Base-by-base conservation (phyloP, 2,888 invertebrate genomes). In the Polyommatus iphigenia region DNA sequence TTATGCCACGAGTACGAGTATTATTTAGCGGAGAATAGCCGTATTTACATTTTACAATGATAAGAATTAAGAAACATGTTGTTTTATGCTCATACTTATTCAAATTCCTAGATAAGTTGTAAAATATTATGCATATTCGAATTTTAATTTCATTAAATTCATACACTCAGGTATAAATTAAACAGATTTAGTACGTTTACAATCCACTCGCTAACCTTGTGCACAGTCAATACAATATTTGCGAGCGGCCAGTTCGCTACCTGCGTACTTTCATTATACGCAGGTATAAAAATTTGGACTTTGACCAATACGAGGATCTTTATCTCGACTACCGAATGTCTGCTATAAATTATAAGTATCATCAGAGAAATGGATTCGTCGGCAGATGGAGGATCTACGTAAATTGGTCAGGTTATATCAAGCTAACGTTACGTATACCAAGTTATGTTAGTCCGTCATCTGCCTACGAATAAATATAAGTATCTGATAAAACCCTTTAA, bases 181-280 rank as follows among this genome's bases (percentile, higher is more conserved):
- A 15, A 67, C 29, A 32, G 29, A 29, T 24, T 62, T 62, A 24
- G 15, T 67, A 67, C 18, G 15, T 67, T 67, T 15, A 67, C 29
- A 18, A 67, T 67, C 62, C 10, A 67, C 67, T 67, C 5, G 67
- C 67, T 67, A 67, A 29, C 67, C 67, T 67, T 67, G 67, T 32
- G 29, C 15, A 24, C 62, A 24, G 10, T 4, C 24, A 62, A 62
- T 24, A 62, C 24, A 62, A 20, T 59, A 20, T 62, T 24, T 24
- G 62, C 24, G 62, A 24, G 20, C 24, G 24, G 54, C 54, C 62
- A 62, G 24, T 24, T 62, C 24, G 13, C 29, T 67, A 67, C 67
- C 67, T 32, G 67, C 67, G 4, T 67, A 67, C 67, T 67, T 67
- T 67, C 29, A 67, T 18, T 67, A 29, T 15, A 29, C 13, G 29